Evolutionary conservation across 2,113 vertebrate species (phyloP), one percentile per base, ranked within the genome.

Genomic region (Phaethornis superciliosus): DNA sequence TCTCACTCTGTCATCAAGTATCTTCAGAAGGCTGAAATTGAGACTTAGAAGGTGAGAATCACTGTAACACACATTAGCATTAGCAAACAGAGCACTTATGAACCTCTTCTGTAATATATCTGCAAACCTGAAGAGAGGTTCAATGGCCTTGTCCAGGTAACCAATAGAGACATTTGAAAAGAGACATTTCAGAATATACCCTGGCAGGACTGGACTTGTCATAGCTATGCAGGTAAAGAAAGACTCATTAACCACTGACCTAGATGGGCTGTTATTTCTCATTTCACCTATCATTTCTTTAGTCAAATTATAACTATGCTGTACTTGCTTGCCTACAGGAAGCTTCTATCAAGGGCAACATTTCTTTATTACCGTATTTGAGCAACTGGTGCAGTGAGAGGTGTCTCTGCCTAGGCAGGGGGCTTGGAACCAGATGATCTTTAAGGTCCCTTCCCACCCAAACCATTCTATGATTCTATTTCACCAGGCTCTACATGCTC

Each of bases 271-370:
- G 12, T 21, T 65, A 30, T 4, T 24, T 63, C 33, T 77, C 10
- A 80, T 70, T 77, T 65, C 56, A 44, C 5, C 6, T 47, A 15
- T 12, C 26, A 51, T 60, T 74, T 23, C 42, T 63, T 13, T 26
- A 3, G 14, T 24, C 22, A 17, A 62, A 32, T 8, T 5, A 37
- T 0, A 85, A 42, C 15, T 32, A 17, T 0, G 0, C 12, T 68
- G 27, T 23, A 33, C 67, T 32, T n/a, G 18, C 33, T 46, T 32
- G 11, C 4, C 33, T 35, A 59, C n/a, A 52, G 33, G 32, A 94
- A 67, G 44, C 42, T 56, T 71, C 17, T 40, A 13, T 28, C 46
- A 47, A n/a, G 68, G 21, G 18, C 26, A 78, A 55, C 40, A 47
- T 28, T 8, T 64, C 59, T 28, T 42, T 16, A 49, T 12, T 32